Percentiles rank a stretch among this genome's conserved stretches.
These are phyloP conservation scores for Nothocercus nigrocapillus DNA, from an alignment of 2,113 vertebrate species.

Conservation along the genomic window DNA sequence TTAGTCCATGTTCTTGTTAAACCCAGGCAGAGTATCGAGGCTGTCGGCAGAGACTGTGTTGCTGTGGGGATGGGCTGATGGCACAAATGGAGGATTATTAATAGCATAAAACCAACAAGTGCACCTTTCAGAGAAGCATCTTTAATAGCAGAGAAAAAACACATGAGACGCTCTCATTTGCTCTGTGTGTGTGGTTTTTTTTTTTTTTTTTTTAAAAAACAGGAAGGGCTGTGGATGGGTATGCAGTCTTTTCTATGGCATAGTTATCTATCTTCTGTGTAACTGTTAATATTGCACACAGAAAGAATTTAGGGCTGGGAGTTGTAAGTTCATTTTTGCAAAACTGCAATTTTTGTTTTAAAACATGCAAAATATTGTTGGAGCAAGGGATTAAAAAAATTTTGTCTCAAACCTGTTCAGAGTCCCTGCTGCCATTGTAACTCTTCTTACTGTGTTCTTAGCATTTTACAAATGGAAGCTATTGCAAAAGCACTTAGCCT, in stretches of 20 bases:
- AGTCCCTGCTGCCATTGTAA: not conserved
- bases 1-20: not conserved
- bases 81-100: constrained; percentile 65
- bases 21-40: not conserved
- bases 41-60: constrained; percentile 24
- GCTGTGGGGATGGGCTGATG: constrained; percentile 56
- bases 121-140: constrained; percentile 38
- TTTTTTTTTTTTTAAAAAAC: not conserved
- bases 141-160: constrained; percentile 57
- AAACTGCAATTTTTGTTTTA: constrained; percentile 22
- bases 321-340: not conserved
- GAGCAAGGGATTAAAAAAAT: not conserved
- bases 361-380: not conserved
- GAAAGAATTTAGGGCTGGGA: not conserved
- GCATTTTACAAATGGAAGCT: not conserved
- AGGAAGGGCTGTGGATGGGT: constrained; percentile 3
- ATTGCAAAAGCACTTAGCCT: not conserved
- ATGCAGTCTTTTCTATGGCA: not conserved
- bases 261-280: not conserved
- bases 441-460: not conserved
- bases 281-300: constrained; percentile 6
- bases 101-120: constrained; percentile 60
- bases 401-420: not conserved
- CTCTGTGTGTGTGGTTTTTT: not conserved
- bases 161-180: constrained; percentile 50